phyloP scores from a whole-genome alignment of 2,888 invertebrate species.

The Perizoma flavofasciatum region DNA sequence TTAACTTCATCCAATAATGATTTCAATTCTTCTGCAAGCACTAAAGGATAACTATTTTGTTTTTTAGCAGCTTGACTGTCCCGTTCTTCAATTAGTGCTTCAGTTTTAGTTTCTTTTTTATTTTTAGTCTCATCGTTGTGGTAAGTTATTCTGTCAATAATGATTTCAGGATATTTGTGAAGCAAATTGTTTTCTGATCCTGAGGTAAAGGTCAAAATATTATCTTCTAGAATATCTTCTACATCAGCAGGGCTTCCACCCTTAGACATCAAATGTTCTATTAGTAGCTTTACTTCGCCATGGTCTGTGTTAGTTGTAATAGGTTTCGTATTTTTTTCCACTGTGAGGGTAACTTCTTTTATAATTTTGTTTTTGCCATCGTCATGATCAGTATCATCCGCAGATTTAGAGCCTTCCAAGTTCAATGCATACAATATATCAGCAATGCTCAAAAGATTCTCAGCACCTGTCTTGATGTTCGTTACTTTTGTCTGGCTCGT shows the following conservation, averaged over 20 bases:
- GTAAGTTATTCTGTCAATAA: conserved; percentile 28
- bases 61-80: background rate
- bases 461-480: conserved; percentile 2
- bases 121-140: conserved; percentile 12
- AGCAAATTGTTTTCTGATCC: conserved; percentile 17
- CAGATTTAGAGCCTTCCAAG: conserved; percentile 3
- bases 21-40: conserved; percentile 18
- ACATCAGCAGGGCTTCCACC: background rate
- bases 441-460: conserved; percentile 2
- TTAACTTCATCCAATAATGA: conserved; percentile 21
- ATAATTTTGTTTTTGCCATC: background rate
- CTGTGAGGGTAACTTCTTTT: conserved; percentile 5
- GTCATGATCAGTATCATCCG: background rate
- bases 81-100: conserved; percentile 1
- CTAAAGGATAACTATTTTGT: conserved; percentile 1
- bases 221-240: conserved; percentile 10
- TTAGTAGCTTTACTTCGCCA: background rate
- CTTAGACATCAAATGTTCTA: conserved; percentile 8
- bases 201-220: background rate
- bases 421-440: conserved; percentile 19
- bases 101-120: background rate
- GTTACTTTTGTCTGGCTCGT: background rate
- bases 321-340: conserved; percentile 2
- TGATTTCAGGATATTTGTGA: conserved; percentile 29
- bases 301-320: background rate